phyloP scores from a whole-genome alignment of 1,140 invertebrate genomes.

The Neodiprion fabricii region DNA sequence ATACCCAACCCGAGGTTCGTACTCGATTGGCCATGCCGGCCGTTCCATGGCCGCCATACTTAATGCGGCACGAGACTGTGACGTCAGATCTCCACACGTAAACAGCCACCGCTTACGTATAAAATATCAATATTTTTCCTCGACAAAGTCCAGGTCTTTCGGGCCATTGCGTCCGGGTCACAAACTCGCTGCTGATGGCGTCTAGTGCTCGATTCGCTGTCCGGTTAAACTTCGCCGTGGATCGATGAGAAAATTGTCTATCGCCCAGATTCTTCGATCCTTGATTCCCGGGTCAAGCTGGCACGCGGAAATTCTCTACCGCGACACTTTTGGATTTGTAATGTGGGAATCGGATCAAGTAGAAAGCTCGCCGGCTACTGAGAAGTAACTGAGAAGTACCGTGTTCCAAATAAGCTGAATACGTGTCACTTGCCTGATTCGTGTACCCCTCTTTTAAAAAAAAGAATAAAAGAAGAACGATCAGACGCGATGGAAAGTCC shows the following conservation, averaged over 20 bases:
- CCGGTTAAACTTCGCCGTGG: too few relatives aligned
- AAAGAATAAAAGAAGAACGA: too few relatives aligned
- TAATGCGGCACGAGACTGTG: conserved; percentile 37
- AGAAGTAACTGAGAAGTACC: neutral
- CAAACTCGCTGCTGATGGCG: neutral
- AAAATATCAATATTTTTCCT: conserved; percentile 43
- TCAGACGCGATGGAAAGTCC: too few relatives aligned
- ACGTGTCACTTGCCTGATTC: too few relatives aligned
- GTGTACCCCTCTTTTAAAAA: too few relatives aligned
- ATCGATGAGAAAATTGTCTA: neutral
- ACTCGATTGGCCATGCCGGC: neutral
- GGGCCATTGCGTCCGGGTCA: neutral
- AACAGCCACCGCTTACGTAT: conserved; percentile 27
- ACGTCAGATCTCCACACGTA: conserved; percentile 26
- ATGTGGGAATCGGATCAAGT: neutral
- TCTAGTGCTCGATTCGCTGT: too few relatives aligned
- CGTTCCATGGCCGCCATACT: conserved; percentile 33
- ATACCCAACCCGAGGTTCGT: neutral
- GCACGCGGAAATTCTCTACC: neutral
- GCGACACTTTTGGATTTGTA: neutral
- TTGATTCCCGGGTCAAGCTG: too few relatives aligned
- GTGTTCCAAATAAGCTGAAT: neutral
- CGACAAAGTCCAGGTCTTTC: neutral
- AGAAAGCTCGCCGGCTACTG: neutral
- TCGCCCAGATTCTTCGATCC: neutral